phyloP scores from a whole-genome alignment of 2,113 vertebrate species.

The Eptesicus fuscus region DNA sequence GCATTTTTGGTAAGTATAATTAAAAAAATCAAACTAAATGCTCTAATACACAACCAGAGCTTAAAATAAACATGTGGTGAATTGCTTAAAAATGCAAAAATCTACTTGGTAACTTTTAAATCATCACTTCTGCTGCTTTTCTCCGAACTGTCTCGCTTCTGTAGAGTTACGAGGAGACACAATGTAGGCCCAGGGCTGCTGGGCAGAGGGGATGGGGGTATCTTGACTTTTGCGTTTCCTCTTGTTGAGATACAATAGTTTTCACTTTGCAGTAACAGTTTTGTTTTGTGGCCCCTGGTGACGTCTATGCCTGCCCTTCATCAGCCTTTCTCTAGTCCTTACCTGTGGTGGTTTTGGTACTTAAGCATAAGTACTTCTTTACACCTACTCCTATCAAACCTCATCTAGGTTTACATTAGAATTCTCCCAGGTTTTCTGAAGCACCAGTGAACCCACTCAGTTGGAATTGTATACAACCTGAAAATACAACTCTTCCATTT shows the following conservation, averaged over 20 bases:
- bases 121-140: not conserved
- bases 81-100: not conserved
- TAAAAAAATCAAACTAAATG: not conserved
- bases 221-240: not conserved
- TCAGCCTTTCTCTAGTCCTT: not conserved
- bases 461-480: not conserved
- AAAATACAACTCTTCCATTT: not conserved
- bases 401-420: not conserved
- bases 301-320: not conserved
- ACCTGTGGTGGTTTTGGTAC: not conserved
- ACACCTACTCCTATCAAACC: not conserved
- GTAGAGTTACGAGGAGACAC: not conserved
- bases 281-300: not conserved
- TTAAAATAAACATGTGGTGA: not conserved
- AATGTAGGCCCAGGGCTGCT: not conserved
- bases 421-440: not conserved
- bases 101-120: not conserved
- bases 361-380: not conserved
- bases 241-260: not conserved
- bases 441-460: not conserved
- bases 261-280: not conserved
- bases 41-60: not conserved
- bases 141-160: not conserved
- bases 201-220: not conserved
- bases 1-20: not conserved